Percentiles rank a stretch among this genome's conserved stretches.
Evolutionary conservation across 2,888 invertebrate genomes (phyloP).

Genomic region (Mesopsocus fuscifrons): DNA sequence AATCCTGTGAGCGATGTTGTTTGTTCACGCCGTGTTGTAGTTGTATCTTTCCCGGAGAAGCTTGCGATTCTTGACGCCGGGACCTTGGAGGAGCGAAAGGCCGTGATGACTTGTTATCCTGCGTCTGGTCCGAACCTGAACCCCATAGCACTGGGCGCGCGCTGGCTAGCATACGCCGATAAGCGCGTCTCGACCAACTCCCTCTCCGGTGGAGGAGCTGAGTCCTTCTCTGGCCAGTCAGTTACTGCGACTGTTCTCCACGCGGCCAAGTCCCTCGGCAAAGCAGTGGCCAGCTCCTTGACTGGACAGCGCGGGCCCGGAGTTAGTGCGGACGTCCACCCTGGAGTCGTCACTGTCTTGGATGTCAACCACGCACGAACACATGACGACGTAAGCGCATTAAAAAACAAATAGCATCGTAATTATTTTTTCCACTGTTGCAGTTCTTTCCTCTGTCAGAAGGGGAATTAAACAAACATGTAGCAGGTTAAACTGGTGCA

Average conservation of each 20-base stretch:
- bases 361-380: conserved; percentile 27
- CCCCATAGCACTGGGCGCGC: conserved; percentile 71
- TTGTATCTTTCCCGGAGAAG: conserved; percentile 73
- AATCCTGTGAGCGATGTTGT: conserved; percentile 71
- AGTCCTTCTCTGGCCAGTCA: conserved; percentile 40
- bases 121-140: conserved; percentile 62
- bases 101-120: conserved; percentile 76
- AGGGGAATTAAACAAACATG: too few relatives aligned
- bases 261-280: conserved; percentile 84
- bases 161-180: conserved; percentile 50
- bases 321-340: conserved; percentile 41
- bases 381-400: neutral
- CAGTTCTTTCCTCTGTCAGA: too few relatives aligned
- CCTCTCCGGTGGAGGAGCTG: conserved; percentile 42
- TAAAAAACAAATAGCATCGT: too few relatives aligned
- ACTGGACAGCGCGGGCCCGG: conserved; percentile 34
- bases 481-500: too few relatives aligned
- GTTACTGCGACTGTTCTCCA: conserved; percentile 81
- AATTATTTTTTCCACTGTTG: too few relatives aligned
- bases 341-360: conserved; percentile 75
- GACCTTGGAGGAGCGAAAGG: conserved; percentile 67
- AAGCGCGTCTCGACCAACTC: conserved; percentile 32
- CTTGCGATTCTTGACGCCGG: conserved; percentile 83
- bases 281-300: conserved; percentile 77
- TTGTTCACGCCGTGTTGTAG: conserved; percentile 75